These are phyloP conservation scores for Ceramica pisi DNA, from an alignment of 2,888 invertebrate genomes.

Conservation along the genomic window DNA sequence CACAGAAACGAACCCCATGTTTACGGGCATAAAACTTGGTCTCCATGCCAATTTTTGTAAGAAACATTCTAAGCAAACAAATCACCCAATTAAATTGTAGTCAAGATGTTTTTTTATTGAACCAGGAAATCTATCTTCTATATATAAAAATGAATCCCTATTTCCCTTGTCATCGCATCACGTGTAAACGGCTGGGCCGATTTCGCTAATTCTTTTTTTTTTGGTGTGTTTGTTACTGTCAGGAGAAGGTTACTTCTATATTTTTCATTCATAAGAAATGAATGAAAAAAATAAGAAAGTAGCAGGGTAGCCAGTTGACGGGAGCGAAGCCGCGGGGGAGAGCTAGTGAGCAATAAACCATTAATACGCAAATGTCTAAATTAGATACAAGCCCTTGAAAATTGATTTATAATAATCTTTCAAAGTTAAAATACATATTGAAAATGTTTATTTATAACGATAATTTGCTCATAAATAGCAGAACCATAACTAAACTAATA, in stretches of 20 bases:
- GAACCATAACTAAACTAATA: neutral
- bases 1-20: slow-evolving; percentile 19
- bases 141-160: too few species aligned
- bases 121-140: too few species aligned
- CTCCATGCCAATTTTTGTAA: slow-evolving; percentile 23
- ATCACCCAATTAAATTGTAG: neutral
- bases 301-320: too few species aligned
- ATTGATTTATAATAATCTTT: slow-evolving; percentile 8
- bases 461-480: slow-evolving; percentile 5
- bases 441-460: neutral
- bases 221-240: too few species aligned
- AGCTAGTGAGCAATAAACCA: slow-evolving; percentile 1
- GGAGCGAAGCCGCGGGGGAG: too few species aligned
- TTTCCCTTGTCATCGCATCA: too few species aligned
- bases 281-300: too few species aligned
- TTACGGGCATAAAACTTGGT: neutral
- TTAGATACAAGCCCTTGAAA: slow-evolving; percentile 19
- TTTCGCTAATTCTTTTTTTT: too few species aligned
- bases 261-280: too few species aligned
- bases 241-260: too few species aligned
- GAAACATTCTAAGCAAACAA: slow-evolving; percentile 10
- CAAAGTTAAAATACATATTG: neutral
- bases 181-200: too few species aligned
- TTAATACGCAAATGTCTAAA: slow-evolving; percentile 9
- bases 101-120: neutral